These are phyloP conservation scores for Eucriotettix oculatus DNA, from an alignment of 2,888 invertebrate genomes.

Conservation along the genomic window DNA sequence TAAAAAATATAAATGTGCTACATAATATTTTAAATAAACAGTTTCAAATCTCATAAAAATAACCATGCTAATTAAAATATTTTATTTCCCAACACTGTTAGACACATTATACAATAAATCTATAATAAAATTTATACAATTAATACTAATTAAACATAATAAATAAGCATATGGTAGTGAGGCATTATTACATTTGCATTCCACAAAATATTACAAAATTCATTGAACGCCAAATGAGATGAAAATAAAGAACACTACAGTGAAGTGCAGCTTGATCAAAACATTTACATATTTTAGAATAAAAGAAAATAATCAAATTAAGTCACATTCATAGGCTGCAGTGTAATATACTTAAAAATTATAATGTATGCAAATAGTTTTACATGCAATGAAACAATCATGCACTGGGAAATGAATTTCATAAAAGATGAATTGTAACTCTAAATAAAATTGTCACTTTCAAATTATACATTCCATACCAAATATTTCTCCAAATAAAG, in stretches of 20 bases:
- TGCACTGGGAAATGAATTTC: neutral
- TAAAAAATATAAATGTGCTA: neutral
- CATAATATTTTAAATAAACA: neutral
- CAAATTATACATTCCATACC: too few species aligned
- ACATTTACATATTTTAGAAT: neutral
- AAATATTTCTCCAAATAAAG: too few species aligned
- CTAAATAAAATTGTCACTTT: too few species aligned
- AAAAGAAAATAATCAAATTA: too few species aligned
- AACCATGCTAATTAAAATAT: slow-evolving; percentile 5
- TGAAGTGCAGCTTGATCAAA: neutral
- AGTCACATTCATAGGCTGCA: neutral
- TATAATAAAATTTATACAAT: neutral
- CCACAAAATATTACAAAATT: neutral
- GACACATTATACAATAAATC: slow-evolving; percentile 2
- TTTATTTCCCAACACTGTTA: slow-evolving; percentile 4
- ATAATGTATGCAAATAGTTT: too few species aligned
- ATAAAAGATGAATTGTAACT: too few species aligned
- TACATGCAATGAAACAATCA: neutral
- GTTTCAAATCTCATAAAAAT: neutral
- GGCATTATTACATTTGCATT: neutral
- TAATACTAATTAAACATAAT: neutral
- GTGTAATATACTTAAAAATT: neutral
- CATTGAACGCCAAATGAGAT: neutral
- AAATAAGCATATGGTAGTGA: neutral
- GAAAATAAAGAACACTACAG: neutral